phyloP scores from a whole-genome alignment of 2,113 vertebrate species.

The Physeter macrocephalus region DNA sequence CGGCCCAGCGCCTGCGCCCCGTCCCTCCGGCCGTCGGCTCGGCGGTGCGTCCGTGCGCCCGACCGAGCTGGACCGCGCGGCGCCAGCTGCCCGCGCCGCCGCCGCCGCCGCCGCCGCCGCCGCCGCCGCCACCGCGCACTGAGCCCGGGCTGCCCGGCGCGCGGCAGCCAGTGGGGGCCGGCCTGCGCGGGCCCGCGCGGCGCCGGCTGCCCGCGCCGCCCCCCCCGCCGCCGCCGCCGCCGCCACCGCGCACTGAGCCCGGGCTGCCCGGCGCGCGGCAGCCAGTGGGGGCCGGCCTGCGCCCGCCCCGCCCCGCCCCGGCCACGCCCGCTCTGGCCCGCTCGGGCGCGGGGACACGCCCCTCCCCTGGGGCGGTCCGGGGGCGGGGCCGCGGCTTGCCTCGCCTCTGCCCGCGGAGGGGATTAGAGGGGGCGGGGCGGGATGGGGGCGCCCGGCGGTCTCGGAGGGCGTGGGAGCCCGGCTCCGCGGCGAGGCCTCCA shows the following conservation, averaged over 20 bases:
- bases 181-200: background rate
- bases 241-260: constrained; percentile 40
- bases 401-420: background rate
- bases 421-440: constrained; percentile 5
- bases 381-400: background rate
- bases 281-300: constrained; percentile 34
- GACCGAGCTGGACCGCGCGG: background rate
- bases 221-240: constrained; percentile 6
- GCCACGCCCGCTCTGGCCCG: background rate
- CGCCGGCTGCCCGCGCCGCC: background rate
- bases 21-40: background rate
- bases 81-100: background rate
- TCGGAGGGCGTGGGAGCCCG: constrained; percentile 44
- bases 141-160: background rate
- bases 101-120: too few species aligned
- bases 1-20: background rate
- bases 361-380: background rate
- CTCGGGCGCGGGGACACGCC: background rate
- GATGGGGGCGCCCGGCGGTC: constrained; percentile 28
- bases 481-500: background rate
- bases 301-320: background rate
- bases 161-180: constrained; percentile 39
- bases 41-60: background rate
- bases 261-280: constrained; percentile 1
- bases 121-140: constrained; percentile 37